phyloP scores from a whole-genome alignment of 2,797 vertebrate species.

The Macroramphosus scolopax region DNA sequence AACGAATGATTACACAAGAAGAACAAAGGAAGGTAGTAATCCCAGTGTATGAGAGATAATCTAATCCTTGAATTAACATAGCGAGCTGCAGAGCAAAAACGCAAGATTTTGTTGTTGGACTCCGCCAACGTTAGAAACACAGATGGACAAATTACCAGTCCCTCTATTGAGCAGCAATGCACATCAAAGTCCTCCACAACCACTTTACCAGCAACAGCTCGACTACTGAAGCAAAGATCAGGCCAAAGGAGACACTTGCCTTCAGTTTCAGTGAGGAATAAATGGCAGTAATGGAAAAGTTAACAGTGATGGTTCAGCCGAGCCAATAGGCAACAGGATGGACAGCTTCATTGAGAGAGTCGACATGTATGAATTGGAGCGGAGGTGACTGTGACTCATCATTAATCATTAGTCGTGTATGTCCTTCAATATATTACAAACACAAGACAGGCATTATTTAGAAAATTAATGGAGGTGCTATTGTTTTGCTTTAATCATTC shows the following conservation, averaged over 20 bases:
- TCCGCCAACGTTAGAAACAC: too few relatives aligned
- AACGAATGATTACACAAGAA: slow-evolving; percentile 4
- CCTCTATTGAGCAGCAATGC: slow-evolving; percentile 1
- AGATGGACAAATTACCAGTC: slow-evolving; percentile 5
- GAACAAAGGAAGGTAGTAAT: not conserved
- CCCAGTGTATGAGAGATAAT: too few relatives aligned
- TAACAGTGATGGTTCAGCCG: slow-evolving; percentile 15
- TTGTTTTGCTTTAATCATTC: too few relatives aligned
- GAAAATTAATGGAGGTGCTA: not conserved
- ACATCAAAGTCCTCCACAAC: slow-evolving; percentile 9
- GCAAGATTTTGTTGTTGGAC: too few relatives aligned
- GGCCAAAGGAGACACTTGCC: slow-evolving; percentile 24
- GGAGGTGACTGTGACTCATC: slow-evolving; percentile 20
- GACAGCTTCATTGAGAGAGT: slow-evolving; percentile 1
- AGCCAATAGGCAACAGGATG: slow-evolving; percentile 4
- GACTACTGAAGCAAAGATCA: slow-evolving; percentile 8
- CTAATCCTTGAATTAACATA: too few relatives aligned
- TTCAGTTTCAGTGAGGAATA: slow-evolving; percentile 30
- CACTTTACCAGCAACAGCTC: slow-evolving; percentile 20
- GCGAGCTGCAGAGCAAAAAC: too few relatives aligned
- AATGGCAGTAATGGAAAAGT: slow-evolving; percentile 45
- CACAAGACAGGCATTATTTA: not conserved
- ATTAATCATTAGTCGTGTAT: fast-evolving
- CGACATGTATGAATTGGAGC: too few relatives aligned
- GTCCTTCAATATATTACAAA: not conserved